These are phyloP conservation scores for Pycnonotus jocosus DNA, from an alignment of 2,113 vertebrate species.

Conservation along the genomic window DNA sequence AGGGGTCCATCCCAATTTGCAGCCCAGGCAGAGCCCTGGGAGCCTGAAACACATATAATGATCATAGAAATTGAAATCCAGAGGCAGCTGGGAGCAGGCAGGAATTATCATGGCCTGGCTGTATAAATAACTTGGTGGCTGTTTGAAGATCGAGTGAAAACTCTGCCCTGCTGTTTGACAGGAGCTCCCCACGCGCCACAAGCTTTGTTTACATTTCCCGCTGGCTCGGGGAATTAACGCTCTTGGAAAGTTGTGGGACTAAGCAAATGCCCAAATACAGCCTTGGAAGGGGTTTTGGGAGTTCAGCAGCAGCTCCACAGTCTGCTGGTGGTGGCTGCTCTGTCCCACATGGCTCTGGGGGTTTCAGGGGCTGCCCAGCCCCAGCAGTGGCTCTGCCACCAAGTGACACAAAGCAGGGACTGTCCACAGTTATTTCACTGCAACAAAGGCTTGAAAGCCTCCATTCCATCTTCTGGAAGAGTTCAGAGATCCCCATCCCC, in stretches of 20 bases:
- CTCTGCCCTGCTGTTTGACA: not conserved
- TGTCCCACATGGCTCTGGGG: not conserved
- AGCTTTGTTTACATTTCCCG: conserved; percentile 23
- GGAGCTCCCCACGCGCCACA: not conserved
- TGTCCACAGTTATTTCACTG: rapidly evolving
- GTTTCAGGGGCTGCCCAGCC: not conserved
- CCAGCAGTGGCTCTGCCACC: not conserved
- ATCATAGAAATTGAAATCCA: not conserved
- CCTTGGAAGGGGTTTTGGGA: not conserved
- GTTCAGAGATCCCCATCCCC: rapidly evolving
- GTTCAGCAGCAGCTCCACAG: not conserved
- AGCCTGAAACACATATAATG: not conserved
- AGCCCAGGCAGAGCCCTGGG: not conserved
- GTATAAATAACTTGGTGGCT: not conserved
- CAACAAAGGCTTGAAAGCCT: rapidly evolving
- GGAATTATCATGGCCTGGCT: not conserved
- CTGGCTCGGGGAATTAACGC: not conserved
- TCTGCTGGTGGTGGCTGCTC: not conserved
- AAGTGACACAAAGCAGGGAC: not conserved
- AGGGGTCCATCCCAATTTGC: rapidly evolving
- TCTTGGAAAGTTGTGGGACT: not conserved
- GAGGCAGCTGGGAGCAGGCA: not conserved
- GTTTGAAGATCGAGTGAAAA: not conserved
- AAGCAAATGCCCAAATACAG: not conserved
- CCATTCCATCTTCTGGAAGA: not conserved